phyloP scores from a whole-genome alignment of 1,140 invertebrate genomes.

The Phymastichus coffea region DNA sequence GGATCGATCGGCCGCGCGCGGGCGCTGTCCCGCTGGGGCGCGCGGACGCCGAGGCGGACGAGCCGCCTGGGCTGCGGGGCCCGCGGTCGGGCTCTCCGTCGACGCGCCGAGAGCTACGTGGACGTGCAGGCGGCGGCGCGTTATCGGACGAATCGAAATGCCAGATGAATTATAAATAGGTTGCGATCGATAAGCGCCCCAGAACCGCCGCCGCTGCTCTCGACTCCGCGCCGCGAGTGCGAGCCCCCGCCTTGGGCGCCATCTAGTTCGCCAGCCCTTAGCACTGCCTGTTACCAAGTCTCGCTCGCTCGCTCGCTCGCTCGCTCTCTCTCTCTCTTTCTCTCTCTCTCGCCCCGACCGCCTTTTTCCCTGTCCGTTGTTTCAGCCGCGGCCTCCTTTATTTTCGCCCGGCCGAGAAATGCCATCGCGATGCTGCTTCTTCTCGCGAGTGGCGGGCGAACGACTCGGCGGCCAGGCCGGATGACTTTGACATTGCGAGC shows the following conservation, averaged over 20 bases:
- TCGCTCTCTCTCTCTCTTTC: not conserved
- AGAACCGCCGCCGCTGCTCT: conserved; percentile 28
- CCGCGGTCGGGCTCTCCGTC: too few species aligned
- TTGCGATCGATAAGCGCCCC: conserved; percentile 50
- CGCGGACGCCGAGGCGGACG: too few species aligned
- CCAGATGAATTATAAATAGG: conserved; percentile 52
- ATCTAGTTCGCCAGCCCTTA: conserved; percentile 44
- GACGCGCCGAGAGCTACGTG: too few species aligned
- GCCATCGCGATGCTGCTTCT: conserved; percentile 8
- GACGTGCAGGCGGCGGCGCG: conserved; percentile 28
- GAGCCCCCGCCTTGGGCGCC: conserved; percentile 41
- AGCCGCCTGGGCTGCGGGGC: too few species aligned
- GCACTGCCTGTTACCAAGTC: not conserved
- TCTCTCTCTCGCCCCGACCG: not conserved
- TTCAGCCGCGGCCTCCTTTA: too few species aligned
- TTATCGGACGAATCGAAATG: conserved; percentile 48
- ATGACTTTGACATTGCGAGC: conserved; percentile 21
- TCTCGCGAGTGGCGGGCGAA: not conserved
- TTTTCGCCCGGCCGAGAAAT: too few species aligned
- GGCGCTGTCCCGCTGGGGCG: too few species aligned
- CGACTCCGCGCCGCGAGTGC: not conserved
- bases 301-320: not conserved
- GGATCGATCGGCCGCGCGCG: too few species aligned
- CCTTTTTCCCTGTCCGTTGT: too few species aligned
- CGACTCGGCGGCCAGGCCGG: not conserved